phyloP scores from a whole-genome alignment of 1,140 invertebrate genomes.

The Anadara kagoshimensis region DNA sequence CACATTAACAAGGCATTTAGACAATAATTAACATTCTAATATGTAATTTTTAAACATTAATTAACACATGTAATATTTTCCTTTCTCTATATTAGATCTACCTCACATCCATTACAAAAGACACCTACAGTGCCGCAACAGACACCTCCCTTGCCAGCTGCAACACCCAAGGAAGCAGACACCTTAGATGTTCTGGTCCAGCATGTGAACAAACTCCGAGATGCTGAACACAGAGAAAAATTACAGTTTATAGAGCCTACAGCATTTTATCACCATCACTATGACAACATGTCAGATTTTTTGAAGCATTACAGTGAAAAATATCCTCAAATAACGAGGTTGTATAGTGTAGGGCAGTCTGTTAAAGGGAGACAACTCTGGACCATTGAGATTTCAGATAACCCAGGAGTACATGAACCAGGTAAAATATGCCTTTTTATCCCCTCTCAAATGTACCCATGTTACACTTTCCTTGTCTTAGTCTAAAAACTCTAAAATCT shows the following conservation, averaged over 20 bases:
- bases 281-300: constrained; percentile 89
- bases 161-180: constrained; percentile 28
- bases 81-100: background rate
- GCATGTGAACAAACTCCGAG: constrained; percentile 56
- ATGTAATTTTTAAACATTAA: background rate
- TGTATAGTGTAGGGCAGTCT: constrained; percentile 68
- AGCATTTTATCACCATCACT: constrained; percentile 92
- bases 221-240: constrained; percentile 56
- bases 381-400: constrained; percentile 92
- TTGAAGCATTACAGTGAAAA: constrained; percentile 84
- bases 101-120: background rate
- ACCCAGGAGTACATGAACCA: constrained; percentile 91
- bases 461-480: too few species aligned
- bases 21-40: background rate
- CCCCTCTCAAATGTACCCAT: background rate
- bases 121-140: background rate
- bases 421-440: constrained; percentile 81
- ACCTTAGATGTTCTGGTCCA: constrained; percentile 56
- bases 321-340: constrained; percentile 79
- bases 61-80: background rate
- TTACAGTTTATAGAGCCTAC: constrained; percentile 61
- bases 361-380: constrained; percentile 88
- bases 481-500: too few species aligned
- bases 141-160: background rate
- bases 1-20: background rate